phyloP scores from a whole-genome alignment of 2,888 invertebrate species.

The Brachyopa scutellaris region DNA sequence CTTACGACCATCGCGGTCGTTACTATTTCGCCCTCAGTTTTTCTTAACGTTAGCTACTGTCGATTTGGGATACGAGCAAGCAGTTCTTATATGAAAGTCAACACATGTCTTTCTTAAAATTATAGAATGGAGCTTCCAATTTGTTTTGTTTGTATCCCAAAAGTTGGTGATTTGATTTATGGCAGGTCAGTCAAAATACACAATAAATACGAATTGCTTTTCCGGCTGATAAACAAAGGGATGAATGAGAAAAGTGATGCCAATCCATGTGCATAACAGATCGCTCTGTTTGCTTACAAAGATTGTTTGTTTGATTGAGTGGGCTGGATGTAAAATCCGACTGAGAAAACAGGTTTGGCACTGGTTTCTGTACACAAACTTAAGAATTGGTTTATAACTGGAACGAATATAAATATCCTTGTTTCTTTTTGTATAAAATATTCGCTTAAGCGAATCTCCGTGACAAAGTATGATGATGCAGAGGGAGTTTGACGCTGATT shows the following conservation, averaged over 20 bases:
- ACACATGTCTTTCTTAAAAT: background rate
- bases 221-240: constrained; percentile 32
- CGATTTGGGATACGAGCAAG: background rate
- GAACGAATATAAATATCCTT: too few relatives aligned
- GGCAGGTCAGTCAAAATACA: background rate
- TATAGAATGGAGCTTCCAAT: background rate
- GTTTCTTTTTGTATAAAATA: too few relatives aligned
- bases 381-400: too few relatives aligned
- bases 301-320: too few relatives aligned
- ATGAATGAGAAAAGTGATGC: constrained; percentile 15
- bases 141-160: too few relatives aligned
- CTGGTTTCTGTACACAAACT: too few relatives aligned
- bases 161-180: background rate
- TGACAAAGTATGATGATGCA: too few relatives aligned
- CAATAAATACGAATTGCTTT: background rate
- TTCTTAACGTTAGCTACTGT: background rate
- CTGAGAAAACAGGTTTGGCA: too few relatives aligned
- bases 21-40: too few relatives aligned
- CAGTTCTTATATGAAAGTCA: background rate
- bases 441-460: too few relatives aligned
- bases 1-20: constrained; percentile 34
- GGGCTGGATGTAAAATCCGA: too few relatives aligned
- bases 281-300: background rate
- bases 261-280: background rate
- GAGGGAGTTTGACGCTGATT: too few relatives aligned